phyloP scores from a whole-genome alignment of 2,888 invertebrate genomes.

The Sesia bembeciformis region DNA sequence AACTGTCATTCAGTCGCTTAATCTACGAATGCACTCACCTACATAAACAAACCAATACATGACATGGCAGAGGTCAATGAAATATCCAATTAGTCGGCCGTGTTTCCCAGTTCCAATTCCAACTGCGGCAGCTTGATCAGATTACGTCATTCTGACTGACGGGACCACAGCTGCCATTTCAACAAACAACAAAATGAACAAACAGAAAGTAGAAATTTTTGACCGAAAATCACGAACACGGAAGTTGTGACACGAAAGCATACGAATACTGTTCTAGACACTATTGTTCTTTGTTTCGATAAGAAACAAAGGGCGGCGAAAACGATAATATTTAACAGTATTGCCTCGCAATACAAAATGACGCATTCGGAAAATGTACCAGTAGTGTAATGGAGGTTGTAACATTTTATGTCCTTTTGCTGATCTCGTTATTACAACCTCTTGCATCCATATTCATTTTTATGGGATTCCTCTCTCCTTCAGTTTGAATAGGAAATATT shows the following conservation, averaged over 20 bases:
- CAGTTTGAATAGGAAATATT: not conserved
- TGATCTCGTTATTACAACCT: not conserved
- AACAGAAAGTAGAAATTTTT: not conserved
- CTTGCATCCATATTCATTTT: too few relatives aligned
- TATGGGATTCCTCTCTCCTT: not conserved
- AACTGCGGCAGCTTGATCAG: too few relatives aligned
- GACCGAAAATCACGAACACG: not conserved
- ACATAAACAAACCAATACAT: too few relatives aligned
- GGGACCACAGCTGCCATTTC: too few relatives aligned
- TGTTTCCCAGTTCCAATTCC: too few relatives aligned
- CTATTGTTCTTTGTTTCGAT: constrained; percentile 17
- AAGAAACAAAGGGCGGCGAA: constrained; percentile 14
- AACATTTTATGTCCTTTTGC: not conserved
- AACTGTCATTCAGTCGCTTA: too few relatives aligned
- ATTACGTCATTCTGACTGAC: too few relatives aligned
- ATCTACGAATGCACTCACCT: too few relatives aligned
- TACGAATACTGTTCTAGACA: constrained; percentile 7
- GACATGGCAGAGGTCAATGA: too few relatives aligned
- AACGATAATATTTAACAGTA: constrained; percentile 1
- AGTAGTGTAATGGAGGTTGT: not conserved
- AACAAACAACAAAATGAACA: not conserved
- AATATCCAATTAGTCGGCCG: too few relatives aligned
- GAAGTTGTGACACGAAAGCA: not conserved
- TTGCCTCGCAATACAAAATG: not conserved
- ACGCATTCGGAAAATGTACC: not conserved